These are phyloP conservation scores for Melanargia galathea DNA, from an alignment of 2,888 invertebrate genomes.

Conservation along the genomic window DNA sequence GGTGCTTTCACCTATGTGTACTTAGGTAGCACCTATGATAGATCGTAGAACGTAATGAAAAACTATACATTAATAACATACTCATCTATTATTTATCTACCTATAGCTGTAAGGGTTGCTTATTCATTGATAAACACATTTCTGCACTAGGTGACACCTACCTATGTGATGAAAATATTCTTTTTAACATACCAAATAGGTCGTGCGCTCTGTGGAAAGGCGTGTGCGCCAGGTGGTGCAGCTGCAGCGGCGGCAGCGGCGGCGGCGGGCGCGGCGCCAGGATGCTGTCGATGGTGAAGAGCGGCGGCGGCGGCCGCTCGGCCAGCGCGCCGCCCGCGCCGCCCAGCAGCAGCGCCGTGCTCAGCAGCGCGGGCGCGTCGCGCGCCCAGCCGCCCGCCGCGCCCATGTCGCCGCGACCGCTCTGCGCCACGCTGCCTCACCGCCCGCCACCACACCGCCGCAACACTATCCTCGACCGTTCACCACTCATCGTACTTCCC, in stretches of 20 bases:
- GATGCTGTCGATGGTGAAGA: conserved; percentile 94
- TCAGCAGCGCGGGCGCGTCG: conserved; percentile 75
- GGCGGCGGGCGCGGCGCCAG: conserved; percentile 87
- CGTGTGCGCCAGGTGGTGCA: conserved; percentile 83
- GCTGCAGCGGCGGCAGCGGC: conserved; percentile 80
- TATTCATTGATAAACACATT: too few relatives aligned
- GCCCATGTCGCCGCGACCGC: conserved; percentile 59
- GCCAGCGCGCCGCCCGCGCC: conserved; percentile 67
- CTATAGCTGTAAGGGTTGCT: too few relatives aligned
- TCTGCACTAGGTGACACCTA: too few relatives aligned
- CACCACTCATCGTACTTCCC: conserved; percentile 42
- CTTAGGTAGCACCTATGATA: too few relatives aligned
- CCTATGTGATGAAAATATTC: too few relatives aligned
- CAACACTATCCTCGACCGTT: conserved; percentile 33
- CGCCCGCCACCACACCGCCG: conserved; percentile 18
- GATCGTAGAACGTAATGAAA: too few relatives aligned
- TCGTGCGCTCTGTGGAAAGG: conserved; percentile 88
- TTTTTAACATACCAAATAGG: conserved; percentile 85
- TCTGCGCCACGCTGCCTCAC: conserved; percentile 45
- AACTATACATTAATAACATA: too few relatives aligned
- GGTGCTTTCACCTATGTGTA: too few relatives aligned
- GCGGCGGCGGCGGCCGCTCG: conserved; percentile 78
- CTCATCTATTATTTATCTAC: too few relatives aligned
- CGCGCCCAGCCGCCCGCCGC: conserved; percentile 64
- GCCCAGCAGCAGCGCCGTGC: conserved; percentile 79